phyloP scores from a whole-genome alignment of 2,888 invertebrate species.

The Elaeidobius kamerunicus region DNA sequence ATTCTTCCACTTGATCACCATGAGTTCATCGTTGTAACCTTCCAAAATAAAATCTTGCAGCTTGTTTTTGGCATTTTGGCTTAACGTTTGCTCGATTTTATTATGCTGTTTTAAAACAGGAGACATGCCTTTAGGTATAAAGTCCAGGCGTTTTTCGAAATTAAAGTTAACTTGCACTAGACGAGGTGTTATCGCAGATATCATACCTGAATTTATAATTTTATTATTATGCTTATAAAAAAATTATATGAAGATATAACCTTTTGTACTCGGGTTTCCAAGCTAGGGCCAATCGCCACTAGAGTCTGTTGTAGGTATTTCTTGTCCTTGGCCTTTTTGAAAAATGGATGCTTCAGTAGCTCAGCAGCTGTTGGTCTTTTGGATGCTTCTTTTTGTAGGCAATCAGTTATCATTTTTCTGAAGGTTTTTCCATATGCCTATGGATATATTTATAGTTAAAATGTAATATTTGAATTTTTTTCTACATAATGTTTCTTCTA shows the following conservation, averaged over 20 bases:
- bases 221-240: not conserved
- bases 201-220: too few relatives aligned
- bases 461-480: too few relatives aligned
- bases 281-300: constrained; percentile 80
- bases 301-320: constrained; percentile 83
- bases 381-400: constrained; percentile 92
- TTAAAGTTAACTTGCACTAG: too few relatives aligned
- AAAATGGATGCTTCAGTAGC: constrained; percentile 94
- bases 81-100: constrained; percentile 38
- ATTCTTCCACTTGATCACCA: constrained; percentile 46
- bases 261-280: constrained; percentile 89
- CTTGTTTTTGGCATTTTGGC: constrained; percentile 42
- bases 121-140: constrained; percentile 61
- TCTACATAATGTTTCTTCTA: too few relatives aligned
- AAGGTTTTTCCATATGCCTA: constrained; percentile 92
- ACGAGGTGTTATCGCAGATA: too few relatives aligned
- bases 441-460: too few relatives aligned
- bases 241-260: constrained; percentile 53
- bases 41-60: constrained; percentile 44
- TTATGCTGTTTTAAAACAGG: constrained; percentile 52
- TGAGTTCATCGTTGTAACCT: constrained; percentile 43
- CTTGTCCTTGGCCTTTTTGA: constrained; percentile 95
- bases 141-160: constrained; percentile 51
- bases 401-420: constrained; percentile 94
- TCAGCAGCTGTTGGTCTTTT: constrained; percentile 95